Percentiles rank a stretch among this genome's conserved stretches.
phyloP scores from a whole-genome alignment of 2,113 vertebrate species.

The Lutjanus erythropterus region DNA sequence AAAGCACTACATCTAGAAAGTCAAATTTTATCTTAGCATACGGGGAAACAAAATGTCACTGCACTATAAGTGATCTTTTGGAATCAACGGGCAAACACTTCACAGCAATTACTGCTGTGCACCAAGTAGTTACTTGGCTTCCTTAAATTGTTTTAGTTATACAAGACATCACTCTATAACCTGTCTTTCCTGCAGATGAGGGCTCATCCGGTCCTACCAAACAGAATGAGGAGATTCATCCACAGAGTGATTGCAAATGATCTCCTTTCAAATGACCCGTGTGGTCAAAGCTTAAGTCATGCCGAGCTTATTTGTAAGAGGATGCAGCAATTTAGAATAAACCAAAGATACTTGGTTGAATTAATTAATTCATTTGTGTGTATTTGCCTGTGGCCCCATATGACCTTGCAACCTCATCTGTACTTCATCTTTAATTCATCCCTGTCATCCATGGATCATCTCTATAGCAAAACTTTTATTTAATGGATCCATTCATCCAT shows the following conservation, averaged over 20 bases:
- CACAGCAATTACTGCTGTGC: too few species aligned
- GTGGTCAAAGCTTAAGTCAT: conserved; percentile 30
- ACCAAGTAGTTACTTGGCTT: too few species aligned
- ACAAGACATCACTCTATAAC: too few species aligned
- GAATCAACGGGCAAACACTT: too few species aligned
- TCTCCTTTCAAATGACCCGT: conserved; percentile 8
- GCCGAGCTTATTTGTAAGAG: conserved; percentile 62
- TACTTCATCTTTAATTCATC: background rate
- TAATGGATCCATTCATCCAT: too few species aligned
- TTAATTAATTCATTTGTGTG: conserved; percentile 17
- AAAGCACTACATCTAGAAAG: too few species aligned
- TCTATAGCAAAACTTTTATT: background rate
- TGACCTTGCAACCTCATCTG: background rate
- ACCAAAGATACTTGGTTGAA: conserved; percentile 36
- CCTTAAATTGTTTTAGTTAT: too few species aligned
- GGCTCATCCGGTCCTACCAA: too few species aligned
- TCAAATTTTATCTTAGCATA: too few species aligned
- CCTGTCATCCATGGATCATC: background rate
- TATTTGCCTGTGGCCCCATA: conserved; percentile 42
- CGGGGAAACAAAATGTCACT: too few species aligned
- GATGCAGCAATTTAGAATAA: conserved; percentile 40
- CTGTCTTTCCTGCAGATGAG: conserved; percentile 94
- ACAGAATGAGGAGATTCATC: too few species aligned
- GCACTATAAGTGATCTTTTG: too few species aligned
- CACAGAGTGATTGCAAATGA: conserved; percentile 34